Base-by-base conservation (phyloP, 2,888 invertebrate species). In the Lithosia quadra region DNA sequence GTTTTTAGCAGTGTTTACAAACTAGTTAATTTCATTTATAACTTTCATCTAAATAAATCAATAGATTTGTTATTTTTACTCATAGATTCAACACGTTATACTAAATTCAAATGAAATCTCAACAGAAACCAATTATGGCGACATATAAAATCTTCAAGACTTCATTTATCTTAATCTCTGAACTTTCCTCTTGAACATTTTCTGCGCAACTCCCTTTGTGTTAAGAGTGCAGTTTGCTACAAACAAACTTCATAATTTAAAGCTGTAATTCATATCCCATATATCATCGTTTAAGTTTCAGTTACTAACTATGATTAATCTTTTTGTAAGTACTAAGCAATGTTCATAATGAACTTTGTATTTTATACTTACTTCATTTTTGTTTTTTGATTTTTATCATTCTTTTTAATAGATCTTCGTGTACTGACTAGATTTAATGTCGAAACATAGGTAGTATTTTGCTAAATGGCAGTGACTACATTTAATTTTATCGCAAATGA, bases 301-400 rank as follows among this genome's bases (percentile, higher is more conserved):
- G 49, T 49, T n/a, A n/a, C 49, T 49, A 49, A n/a, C 49, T 49
- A 49, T 49, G 49, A 49, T 49, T 49, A 49, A 49, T 49, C 49
- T n/a, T 49, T 43, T 49, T 49, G 49, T 49, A 49, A 0, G 33
- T n/a, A 33, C n/a, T 4, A 33, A 33, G 11, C 28, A 33, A n/a
- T n/a, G n/a, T 58, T 34, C 0, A 33, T n/a, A 58, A 33, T n/a
- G 11, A n/a, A 58, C n/a, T 33, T 58, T 33, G 43, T 18, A 18
- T 43, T 49, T n/a, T 2, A 9, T 49, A 49, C 49, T 49, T n/a
- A n/a, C 49, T 49, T 49, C 8, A 8, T 2, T 43, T 43, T 43
- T 34, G 0, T 49, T 49, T 18, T 49, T 49, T 49, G n/a, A 49
- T n/a, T 49, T 49, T 49, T n/a, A 18, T n/a, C n/a, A 1, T n/a